A percentile compares a stretch with the other conserved stretches of the same genome.
These are phyloP conservation scores for Myopa tessellatipennis DNA, from an alignment of 2,888 invertebrate genomes.

Conservation along the genomic window DNA sequence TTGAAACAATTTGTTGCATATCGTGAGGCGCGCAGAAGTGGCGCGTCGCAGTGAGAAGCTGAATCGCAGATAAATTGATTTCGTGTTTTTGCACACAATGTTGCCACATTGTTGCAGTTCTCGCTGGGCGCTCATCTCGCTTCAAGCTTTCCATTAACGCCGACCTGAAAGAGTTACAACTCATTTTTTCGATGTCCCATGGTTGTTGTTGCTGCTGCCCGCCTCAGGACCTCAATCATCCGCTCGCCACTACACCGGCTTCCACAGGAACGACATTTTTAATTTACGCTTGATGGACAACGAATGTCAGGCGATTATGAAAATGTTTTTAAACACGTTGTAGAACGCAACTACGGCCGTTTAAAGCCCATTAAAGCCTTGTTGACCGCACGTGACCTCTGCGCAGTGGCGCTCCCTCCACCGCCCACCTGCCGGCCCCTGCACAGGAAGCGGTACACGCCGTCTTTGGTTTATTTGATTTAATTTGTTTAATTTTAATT, in stretches of 20 bases:
- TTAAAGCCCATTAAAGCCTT: not conserved
- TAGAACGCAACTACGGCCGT: not conserved
- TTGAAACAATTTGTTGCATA: constrained; percentile 65
- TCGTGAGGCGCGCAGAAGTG: constrained; percentile 22
- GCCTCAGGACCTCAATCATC: too few species aligned
- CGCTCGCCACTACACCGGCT: too few species aligned
- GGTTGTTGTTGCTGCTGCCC: not conserved
- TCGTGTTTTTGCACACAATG: constrained; percentile 8
- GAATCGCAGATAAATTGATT: constrained; percentile 2
- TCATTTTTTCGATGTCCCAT: not conserved
- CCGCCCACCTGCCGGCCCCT: not conserved
- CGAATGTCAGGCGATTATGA: constrained; percentile 15
- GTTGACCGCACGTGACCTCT: not conserved
- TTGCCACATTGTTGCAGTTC: constrained; percentile 6
- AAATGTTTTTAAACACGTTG: not conserved
- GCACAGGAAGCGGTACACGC: too few species aligned
- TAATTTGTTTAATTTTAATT: constrained; percentile 49
- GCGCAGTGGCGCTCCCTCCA: not conserved
- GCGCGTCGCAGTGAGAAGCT: not conserved
- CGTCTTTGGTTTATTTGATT: constrained; percentile 28
- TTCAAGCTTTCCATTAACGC: not conserved
- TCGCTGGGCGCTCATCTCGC: not conserved
- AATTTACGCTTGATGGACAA: not conserved
- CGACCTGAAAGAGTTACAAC: not conserved
- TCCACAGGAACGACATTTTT: not conserved